Percentiles rank a stretch among this genome's conserved stretches.
phyloP scores from a whole-genome alignment of 2,113 vertebrate genomes.

The Malurus melanocephalus region DNA sequence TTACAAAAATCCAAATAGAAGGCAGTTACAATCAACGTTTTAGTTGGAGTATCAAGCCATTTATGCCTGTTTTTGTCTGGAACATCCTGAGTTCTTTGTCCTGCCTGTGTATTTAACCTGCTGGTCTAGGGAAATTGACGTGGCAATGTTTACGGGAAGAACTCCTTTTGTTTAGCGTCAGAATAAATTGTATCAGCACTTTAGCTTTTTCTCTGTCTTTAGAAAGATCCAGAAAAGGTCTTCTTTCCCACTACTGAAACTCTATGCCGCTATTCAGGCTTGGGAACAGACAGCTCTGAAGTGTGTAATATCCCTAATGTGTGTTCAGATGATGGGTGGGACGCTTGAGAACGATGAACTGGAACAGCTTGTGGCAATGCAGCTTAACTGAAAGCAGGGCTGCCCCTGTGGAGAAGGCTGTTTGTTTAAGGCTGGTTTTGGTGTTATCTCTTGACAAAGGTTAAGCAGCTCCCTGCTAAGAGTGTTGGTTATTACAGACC shows the following conservation, averaged over 20 bases:
- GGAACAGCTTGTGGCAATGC: neutral
- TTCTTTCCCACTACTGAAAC: neutral
- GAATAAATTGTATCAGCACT: neutral
- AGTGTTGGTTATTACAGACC: neutral
- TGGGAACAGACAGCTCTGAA: neutral
- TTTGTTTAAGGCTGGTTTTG: neutral
- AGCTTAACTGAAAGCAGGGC: neutral
- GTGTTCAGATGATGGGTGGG: neutral
- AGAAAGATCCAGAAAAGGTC: neutral
- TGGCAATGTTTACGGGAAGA: neutral
- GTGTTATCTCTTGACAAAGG: conserved; percentile 11
- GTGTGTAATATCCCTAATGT: neutral
- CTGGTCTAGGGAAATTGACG: neutral
- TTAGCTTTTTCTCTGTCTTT: neutral
- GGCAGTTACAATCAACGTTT: neutral
- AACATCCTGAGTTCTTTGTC: neutral
- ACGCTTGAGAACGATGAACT: neutral
- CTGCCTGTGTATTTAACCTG: neutral
- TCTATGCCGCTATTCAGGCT: neutral
- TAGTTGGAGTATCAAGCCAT: neutral
- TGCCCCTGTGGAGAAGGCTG: neutral
- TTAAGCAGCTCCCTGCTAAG: conserved; percentile 21
- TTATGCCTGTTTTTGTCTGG: neutral
- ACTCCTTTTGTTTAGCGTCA: neutral
- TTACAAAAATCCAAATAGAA: neutral